Base-by-base conservation (phyloP, 2,888 invertebrate genomes). In the Anodontia alba region DNA sequence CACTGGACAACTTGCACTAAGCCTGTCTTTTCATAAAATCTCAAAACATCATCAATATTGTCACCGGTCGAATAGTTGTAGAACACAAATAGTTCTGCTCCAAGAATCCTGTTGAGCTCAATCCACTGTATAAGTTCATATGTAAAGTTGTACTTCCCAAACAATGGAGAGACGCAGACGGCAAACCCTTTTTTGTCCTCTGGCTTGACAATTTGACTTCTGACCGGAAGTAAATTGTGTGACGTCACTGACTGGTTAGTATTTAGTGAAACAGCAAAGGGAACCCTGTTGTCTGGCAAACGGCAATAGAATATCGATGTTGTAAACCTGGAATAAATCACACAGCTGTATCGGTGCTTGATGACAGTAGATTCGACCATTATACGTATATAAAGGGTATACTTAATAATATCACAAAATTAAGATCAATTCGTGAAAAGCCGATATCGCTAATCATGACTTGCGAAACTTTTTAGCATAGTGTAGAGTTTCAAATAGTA, bases 91-190 rank as follows among this genome's bases (percentile, higher is more conserved):
- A 88, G 86, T 2, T 89, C 82, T 1, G 92, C 94, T 8, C 94
- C 94, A 15, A 94, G 87, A 26, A 93, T 66, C 23, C 88, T 80
- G 73, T 91, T 92, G 46, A 93, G 68, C 80, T 93, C 94, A 5
- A 94, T 87, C 90, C 92, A 93, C 81, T 93, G 91, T 1, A 93
- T 90, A 29, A 94, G 82, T 72, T 91, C 90, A 36, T 89, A 88
- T 7, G 90, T 87, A 23, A 84, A 81, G 46, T 87, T 87, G 78
- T 90, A 90, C 12, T 79, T 54, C 66, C 78, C 88, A 71, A 90
- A 89, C 12, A 91, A 76, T 0, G 91, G 89, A 29, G 86, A 87
- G 1, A 90, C 85, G 67, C 91, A 91, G 8, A 91, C 86, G 0
- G 91, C 89, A 70, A 91, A 90, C 7, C 51, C 0, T 5, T 42